Conservation (phyloP, 2,797 vertebrate species). For the Rhincodon typus region DNA sequence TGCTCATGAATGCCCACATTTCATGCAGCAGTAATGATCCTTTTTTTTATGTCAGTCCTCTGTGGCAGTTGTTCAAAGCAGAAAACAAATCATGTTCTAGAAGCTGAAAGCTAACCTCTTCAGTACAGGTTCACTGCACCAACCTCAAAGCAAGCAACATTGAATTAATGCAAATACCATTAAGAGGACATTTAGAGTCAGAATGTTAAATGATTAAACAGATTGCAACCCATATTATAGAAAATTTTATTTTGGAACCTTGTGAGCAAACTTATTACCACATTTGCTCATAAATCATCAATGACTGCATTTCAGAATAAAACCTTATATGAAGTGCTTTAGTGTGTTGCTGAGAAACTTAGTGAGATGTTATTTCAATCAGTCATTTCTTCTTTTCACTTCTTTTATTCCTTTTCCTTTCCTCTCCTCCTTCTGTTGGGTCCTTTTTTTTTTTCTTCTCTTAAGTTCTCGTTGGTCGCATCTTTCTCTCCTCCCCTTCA, state of each 20-base stretch:
- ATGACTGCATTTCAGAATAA: background rate
- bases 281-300: background rate
- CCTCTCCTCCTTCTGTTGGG: background rate
- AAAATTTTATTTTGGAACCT: background rate
- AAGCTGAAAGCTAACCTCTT: background rate
- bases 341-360: background rate
- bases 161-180: background rate
- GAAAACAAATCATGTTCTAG: background rate
- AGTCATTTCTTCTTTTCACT: background rate
- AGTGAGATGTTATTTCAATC: background rate
- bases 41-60: background rate
- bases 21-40: background rate
- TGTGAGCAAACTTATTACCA: background rate
- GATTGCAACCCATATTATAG: background rate
- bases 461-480: too few relatives aligned
- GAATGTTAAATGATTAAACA: background rate
- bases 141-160: background rate
- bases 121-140: background rate
- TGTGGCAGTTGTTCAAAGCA: background rate
- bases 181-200: background rate
- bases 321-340: background rate
- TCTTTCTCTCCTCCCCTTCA: background rate
- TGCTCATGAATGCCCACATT: background rate
- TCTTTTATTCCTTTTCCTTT: background rate
- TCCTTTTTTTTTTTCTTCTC: background rate